Conservation (phyloP, 2,888 invertebrate species). For the Trimorus sp. region DNA sequence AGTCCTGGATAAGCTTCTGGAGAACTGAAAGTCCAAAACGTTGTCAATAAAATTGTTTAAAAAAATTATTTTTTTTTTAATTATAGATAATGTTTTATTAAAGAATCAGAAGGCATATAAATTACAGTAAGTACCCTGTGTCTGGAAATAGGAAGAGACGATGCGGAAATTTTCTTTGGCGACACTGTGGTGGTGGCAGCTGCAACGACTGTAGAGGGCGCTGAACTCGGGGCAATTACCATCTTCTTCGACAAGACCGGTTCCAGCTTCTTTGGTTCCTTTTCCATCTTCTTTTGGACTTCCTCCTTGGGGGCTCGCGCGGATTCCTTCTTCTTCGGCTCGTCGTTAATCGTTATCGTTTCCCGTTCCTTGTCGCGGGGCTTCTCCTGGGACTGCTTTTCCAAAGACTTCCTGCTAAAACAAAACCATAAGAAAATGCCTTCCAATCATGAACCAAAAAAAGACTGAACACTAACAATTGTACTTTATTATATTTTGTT, state of each 20-base stretch:
- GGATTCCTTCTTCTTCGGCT: conserved; percentile 66
- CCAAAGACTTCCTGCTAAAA: conserved; percentile 74
- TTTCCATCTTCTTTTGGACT: conserved; percentile 73
- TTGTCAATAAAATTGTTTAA: too few relatives aligned
- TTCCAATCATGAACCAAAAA: conserved; percentile 1
- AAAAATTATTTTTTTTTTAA: too few relatives aligned
- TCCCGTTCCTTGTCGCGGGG: conserved; percentile 66
- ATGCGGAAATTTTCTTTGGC: conserved; percentile 77
- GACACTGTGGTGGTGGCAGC: conserved; percentile 70
- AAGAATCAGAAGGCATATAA: background rate
- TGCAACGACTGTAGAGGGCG: conserved; percentile 6
- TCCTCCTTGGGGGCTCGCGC: conserved; percentile 75
- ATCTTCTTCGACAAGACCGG: conserved; percentile 71
- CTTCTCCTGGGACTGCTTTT: conserved; percentile 72
- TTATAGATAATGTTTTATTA: too few relatives aligned
- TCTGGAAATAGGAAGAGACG: conserved; percentile 75
- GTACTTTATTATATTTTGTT: too few relatives aligned
- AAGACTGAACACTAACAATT: too few relatives aligned
- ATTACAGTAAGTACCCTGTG: too few relatives aligned
- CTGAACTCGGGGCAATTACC: too few relatives aligned
- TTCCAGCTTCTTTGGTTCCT: conserved; percentile 74
- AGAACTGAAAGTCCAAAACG: conserved; percentile 82
- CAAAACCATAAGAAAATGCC: background rate
- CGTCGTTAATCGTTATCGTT: conserved; percentile 47
- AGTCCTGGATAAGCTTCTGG: conserved; percentile 91